These are phyloP conservation scores for Nemurella pictetii DNA, from an alignment of 2,888 invertebrate genomes.

Conservation along the genomic window DNA sequence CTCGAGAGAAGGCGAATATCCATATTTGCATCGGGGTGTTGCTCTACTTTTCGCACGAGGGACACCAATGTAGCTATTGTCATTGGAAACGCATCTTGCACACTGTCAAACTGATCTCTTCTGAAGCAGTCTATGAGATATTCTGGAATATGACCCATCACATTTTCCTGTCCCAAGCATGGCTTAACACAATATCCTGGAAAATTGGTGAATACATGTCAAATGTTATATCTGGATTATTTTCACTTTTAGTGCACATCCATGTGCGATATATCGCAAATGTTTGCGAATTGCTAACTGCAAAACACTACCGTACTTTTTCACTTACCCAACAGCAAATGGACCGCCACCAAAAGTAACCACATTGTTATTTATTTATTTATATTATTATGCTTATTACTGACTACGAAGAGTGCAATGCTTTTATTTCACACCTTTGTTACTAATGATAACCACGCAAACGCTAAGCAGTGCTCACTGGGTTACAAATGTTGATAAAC, in stretches of 20 bases:
- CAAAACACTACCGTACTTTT: not conserved
- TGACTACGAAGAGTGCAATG: not conserved
- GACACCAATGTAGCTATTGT: constrained; percentile 64
- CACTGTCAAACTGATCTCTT: constrained; percentile 52
- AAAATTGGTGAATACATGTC: not conserved
- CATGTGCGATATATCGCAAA: too few relatives aligned
- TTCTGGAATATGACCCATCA: constrained; percentile 56
- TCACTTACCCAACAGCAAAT: not conserved
- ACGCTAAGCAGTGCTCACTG: not conserved
- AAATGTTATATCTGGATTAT: too few relatives aligned
- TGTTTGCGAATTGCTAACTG: too few relatives aligned
- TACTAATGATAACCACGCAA: not conserved
- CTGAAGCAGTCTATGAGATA: constrained; percentile 63
- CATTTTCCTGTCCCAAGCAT: not conserved
- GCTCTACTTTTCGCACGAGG: constrained; percentile 64
- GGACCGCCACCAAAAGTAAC: not conserved
- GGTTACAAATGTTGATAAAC: not conserved
- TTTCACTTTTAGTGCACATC: not conserved
- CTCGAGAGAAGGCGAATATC: constrained; percentile 61
- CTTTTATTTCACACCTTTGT: not conserved
- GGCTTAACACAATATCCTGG: not conserved
- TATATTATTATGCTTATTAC: not conserved
- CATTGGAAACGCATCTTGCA: constrained; percentile 56
- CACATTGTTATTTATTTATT: not conserved
- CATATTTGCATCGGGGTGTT: constrained; percentile 54